Evolutionary conservation across 2,113 vertebrate species (phyloP), one percentile per base, ranked within the genome.

Genomic region (Fulmarus glacialis): DNA sequence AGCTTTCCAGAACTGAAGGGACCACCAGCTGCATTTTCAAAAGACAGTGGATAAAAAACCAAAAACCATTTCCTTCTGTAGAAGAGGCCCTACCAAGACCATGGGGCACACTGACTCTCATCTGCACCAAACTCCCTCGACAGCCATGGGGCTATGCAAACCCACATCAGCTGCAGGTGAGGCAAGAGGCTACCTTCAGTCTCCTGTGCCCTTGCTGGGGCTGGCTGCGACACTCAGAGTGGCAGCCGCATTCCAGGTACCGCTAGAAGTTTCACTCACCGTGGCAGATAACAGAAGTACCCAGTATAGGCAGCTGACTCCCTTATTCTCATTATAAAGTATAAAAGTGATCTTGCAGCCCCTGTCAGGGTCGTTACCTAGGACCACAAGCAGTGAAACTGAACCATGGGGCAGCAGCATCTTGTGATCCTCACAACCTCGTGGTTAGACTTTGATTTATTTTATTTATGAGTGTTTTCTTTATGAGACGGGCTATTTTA

Each of bases 21-120:
- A 93, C 56, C 82, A 85, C 66, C 45, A 45, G 58, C 71, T 88
- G 70, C 40, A 32, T 8, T 68, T 87, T 47, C 55, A 56, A 63
- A 58, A 38, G 55, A 60, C 8, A 62, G 47, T 4, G 6, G 18
- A 17, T 1, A 66, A 47, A 79, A 36, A 36, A 1, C 0, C 4
- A 59, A 68, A 63, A 45, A 3, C 3, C 29, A 27, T 47, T 63
- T 87, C 56, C 43, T 40, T 55, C 19, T 34, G 38, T 1, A 70
- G 52, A 53, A 78, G 23, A 34, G 36, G 19, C 27, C 58, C 43
- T 38, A 45, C 0, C 3, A 8, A 48, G 23, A 30, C 12, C 15
- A 3, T 1, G 0, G 52, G 34, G 24, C 12, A 47, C 66, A 36
- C 1, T 0, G 30, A 58, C 24, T 67, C 38, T 24, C 5, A 0